Base-by-base conservation (phyloP, 2,888 invertebrate genomes). In the Synanthedon vespiformis region DNA sequence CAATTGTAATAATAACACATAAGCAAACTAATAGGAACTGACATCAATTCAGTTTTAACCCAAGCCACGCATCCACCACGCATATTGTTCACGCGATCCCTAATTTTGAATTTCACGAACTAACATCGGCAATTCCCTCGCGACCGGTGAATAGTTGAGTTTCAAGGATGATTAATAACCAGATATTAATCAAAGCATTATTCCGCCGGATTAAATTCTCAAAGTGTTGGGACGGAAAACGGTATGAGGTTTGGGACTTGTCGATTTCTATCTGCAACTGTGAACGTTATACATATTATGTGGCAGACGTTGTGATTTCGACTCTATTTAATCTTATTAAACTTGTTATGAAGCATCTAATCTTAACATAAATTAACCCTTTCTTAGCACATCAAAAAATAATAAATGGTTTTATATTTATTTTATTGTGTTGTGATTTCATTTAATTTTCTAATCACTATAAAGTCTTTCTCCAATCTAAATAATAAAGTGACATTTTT, bases 121-220 rank as follows among this genome's bases (percentile, higher is more conserved):
- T 64, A 72, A 70, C 69, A 74, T 67, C 68, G 71, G 69, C 68
- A 72, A 76, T 76, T 76, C 82, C 74, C 77, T 55, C 55, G 68
- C 62, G 75, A 65, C 72, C 72, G 68, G 68, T 77, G 79, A 79
- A 83, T 80, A 81, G 80, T 80, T 76, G 71, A 68, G 74, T 66
- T 68, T 65, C 68, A 67, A 73, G 68, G 69, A 77, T 80, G 80
- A 80, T 77, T 78, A 77, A 77, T 77, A 73, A 67, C 73, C 67
- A 66, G 72, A 67, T 78, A 80, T 79, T 80, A 80, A 78, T 78
- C 79, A 80, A 68, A 69, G 70, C 72, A 77, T 77, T 76, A 76
- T 77, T 70, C 68, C 64, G 69, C 63, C 58, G 66, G 50, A 50
- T 50, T 50, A 50, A 50, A 50, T 50, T 50, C 40, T 34, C 48